Base-by-base conservation (phyloP, 2,888 invertebrate genomes). In the Drosophila birchii region DNA sequence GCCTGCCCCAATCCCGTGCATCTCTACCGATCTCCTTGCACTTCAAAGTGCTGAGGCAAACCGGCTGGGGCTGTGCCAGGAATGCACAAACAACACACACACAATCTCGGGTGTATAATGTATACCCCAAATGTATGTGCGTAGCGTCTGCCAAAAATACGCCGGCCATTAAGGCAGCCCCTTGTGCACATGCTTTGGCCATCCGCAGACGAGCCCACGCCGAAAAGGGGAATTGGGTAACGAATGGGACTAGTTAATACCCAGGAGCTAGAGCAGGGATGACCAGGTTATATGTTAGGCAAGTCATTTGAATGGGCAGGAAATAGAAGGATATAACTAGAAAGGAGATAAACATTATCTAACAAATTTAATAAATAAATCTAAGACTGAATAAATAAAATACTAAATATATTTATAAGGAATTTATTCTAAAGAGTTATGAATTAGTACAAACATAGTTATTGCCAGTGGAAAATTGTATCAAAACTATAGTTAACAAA, bases 111-210 rank as follows among this genome's bases (percentile, higher is more conserved):
- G 11, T 58, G 23, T 58, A 58, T 60, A 41, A 38, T 78, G 79
- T 78, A 85, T 80, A 80, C 79, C 75, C 69, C 45, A 79, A 86
- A 79, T 86, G 84, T 57, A 81, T 88, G 84, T 89, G 89, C 86
- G 89, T 88, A 79, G 81, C 86, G 89, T 86, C 89, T 86, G 86
- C 86, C 86, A 81, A 86, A 86, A 86, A 88, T 86, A 85, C 88
- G 89, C 71, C 38, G 83, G 73, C 89, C 89, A 87, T 85, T 89
- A 89, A 85, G 51, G 55, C 51, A 57, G 74, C 74, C 79, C 70
- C 59, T 54, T 54, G 38, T 54, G 20, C 54, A 38, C 63, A 57
- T 66, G 43, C 68, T 29, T 60, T 36, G 62, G 60, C 44, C 62
- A 62, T 44, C 61, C 58, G 58, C 61, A 72, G 72, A 68, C 71